phyloP scores from a whole-genome alignment of 2,797 vertebrate species.

The Remorina albescens region DNA sequence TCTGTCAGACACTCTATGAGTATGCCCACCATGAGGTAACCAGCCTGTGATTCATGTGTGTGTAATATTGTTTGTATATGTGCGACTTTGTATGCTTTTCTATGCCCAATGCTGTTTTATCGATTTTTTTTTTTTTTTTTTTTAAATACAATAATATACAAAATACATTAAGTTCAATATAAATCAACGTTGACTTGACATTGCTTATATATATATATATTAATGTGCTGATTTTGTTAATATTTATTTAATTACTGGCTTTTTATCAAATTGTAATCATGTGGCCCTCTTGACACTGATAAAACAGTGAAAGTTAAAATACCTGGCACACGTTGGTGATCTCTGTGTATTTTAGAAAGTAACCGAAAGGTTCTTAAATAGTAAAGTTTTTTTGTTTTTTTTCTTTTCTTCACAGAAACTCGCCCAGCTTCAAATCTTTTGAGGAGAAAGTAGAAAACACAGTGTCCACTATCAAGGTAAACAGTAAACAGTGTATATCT shows the following conservation, averaged over 20 bases:
- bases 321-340: not conserved
- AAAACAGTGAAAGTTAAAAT: not conserved
- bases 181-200: not conserved
- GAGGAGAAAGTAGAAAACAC: slow-evolving; percentile 98
- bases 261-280: not conserved
- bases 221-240: not conserved
- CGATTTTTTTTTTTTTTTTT: too few species aligned
- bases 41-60: slow-evolving; percentile 8
- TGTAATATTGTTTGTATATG: slow-evolving; percentile 12
- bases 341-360: not conserved
- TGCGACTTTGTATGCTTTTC: not conserved
- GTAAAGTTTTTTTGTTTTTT: not conserved
- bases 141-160: too few species aligned
- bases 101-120: not conserved
- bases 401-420: slow-evolving; percentile 88
- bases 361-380: not conserved
- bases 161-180: not conserved
- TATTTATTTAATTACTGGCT: not conserved
- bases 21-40: slow-evolving; percentile 99
- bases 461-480: slow-evolving; percentile 94
- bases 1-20: slow-evolving; percentile 97
- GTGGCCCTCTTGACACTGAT: not conserved
- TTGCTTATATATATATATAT: not conserved
- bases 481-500: too few species aligned
- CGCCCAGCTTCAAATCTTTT: slow-evolving; percentile 96